phyloP scores from a whole-genome alignment of 2,113 vertebrate genomes.

The Nicator chloris region DNA sequence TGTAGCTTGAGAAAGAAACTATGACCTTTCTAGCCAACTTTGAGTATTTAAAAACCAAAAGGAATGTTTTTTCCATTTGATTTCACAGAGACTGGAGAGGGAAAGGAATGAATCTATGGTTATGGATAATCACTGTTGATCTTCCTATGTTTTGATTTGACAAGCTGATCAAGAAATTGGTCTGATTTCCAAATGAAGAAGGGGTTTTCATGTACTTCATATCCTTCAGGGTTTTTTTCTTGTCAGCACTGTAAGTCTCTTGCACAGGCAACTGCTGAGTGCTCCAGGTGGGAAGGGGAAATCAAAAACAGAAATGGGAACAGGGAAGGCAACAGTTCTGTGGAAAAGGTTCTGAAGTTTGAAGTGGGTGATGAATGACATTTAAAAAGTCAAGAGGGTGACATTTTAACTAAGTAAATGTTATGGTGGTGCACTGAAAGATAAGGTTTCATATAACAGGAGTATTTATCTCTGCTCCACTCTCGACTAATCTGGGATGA shows the following conservation, averaged over 20 bases:
- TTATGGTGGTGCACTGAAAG: neutral
- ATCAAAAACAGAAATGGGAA: neutral
- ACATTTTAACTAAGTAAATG: neutral
- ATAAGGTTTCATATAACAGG: neutral
- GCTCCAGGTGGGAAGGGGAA: neutral
- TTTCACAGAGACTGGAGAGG: neutral
- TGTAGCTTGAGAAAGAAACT: neutral
- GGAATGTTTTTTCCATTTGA: neutral
- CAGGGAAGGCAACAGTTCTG: neutral
- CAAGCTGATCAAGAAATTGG: neutral
- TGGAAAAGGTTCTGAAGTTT: neutral
- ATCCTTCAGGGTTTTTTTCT: neutral
- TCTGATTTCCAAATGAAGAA: neutral
- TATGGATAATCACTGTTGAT: neutral
- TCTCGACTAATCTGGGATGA: neutral
- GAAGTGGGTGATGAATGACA: neutral
- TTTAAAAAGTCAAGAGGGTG: neutral
- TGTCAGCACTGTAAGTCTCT: neutral
- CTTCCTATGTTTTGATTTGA: neutral
- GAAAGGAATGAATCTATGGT: neutral
- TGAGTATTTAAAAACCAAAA: neutral
- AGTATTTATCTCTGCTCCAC: neutral
- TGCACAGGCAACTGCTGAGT: neutral
- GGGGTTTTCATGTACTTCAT: accelerated
- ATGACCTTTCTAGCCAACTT: neutral